Conservation (phyloP, 2,888 invertebrate species). For the Mesorhabditis spiculigera region DNA sequence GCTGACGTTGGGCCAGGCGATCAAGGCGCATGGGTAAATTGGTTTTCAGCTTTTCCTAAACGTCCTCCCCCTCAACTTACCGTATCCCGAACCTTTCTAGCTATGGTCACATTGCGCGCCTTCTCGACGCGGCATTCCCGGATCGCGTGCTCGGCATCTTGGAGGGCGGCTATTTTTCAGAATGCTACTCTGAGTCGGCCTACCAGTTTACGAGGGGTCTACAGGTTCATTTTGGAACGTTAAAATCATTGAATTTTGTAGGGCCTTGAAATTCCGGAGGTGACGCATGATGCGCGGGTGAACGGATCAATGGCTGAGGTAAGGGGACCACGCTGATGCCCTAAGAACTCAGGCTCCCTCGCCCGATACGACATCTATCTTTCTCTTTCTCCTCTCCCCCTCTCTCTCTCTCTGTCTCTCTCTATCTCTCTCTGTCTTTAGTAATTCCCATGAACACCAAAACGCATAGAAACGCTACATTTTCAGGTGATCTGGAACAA, state of each 20-base stretch:
- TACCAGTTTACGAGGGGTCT: conserved; percentile 37
- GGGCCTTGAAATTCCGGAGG: background rate
- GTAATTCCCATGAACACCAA: too few species aligned
- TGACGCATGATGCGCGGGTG: background rate
- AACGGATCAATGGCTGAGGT: conserved; percentile 8
- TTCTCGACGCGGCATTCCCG: conserved; percentile 80
- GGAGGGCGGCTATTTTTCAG: conserved; percentile 68
- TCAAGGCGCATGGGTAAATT: conserved; percentile 71
- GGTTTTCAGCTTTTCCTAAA: background rate
- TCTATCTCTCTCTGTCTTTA: too few species aligned
- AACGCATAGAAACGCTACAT: background rate
- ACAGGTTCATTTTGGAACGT: conserved; percentile 13
- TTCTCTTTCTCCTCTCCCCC: too few species aligned
- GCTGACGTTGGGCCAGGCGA: conserved; percentile 79
- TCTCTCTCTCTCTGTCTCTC: too few species aligned
- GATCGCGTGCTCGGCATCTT: conserved; percentile 71
- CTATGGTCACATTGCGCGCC: conserved; percentile 83
- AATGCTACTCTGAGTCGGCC: conserved; percentile 38
- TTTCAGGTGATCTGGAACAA: conserved; percentile 29
- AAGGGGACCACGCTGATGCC: background rate
- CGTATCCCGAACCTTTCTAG: conserved; percentile 57
- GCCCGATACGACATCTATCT: too few species aligned
- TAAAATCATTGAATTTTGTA: background rate
- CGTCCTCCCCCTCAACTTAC: background rate
- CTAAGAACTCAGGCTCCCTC: too few species aligned